phyloP scores from a whole-genome alignment of 2,113 vertebrate genomes.

The Neofelis nebulosa region DNA sequence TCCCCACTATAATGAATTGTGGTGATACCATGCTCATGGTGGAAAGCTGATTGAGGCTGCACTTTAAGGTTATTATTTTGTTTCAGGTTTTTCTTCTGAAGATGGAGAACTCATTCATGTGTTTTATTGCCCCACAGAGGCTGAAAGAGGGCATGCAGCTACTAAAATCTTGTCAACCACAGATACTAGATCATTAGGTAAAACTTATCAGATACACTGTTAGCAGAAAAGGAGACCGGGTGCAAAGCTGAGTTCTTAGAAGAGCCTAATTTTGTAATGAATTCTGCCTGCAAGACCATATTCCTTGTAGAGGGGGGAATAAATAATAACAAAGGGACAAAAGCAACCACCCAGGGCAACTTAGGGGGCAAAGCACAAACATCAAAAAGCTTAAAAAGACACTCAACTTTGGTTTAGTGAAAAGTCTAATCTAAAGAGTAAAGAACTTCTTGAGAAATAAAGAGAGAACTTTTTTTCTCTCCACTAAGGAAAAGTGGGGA shows the following conservation, averaged over 20 bases:
- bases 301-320: not conserved
- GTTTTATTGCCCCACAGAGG: slow-evolving; percentile 51
- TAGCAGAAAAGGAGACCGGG: not conserved
- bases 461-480: too few species aligned
- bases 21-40: not conserved
- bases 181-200: not conserved
- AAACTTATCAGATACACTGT: not conserved
- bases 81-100: not conserved
- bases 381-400: not conserved
- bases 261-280: not conserved
- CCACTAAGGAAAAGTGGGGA: not conserved
- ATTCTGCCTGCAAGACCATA: not conserved
- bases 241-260: not conserved
- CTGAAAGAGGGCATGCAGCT: not conserved
- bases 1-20: not conserved
- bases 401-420: not conserved
- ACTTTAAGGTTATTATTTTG: not conserved
- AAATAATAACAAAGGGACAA: not conserved
- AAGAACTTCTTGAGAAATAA: not conserved
- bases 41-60: not conserved
- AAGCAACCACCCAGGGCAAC: not conserved
- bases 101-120: not conserved
- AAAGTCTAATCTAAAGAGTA: not conserved
- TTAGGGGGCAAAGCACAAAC: not conserved
- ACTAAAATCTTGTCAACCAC: not conserved